phyloP scores from a whole-genome alignment of 1,140 invertebrate genomes.

The Meloidogyne floridensis region DNA sequence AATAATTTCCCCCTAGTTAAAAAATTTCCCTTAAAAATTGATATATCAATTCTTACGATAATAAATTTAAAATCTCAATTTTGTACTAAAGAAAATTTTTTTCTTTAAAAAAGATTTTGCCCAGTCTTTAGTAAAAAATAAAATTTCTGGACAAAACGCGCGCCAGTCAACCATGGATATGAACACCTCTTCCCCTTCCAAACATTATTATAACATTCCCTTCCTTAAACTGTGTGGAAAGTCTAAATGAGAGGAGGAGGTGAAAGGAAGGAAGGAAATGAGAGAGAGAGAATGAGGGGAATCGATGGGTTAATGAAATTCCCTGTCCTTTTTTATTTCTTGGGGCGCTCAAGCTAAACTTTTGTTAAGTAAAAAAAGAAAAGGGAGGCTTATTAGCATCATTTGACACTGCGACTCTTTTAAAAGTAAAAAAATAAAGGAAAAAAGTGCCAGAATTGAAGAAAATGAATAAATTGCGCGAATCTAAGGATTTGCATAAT shows the following conservation, averaged over 20 bases:
- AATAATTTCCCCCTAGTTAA: no score
- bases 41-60: no score
- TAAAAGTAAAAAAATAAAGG: no score
- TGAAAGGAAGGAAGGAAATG: no score
- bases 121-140: not conserved
- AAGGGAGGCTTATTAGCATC: slow-evolving; percentile 3
- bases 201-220: not conserved
- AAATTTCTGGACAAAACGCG: not conserved
- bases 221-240: no score
- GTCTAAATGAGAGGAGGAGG: no score
- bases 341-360: not conserved
- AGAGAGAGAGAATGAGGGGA: not conserved
- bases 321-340: not conserved
- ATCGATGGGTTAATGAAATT: not conserved
- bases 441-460: no score
- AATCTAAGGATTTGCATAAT: no score
- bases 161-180: not conserved
- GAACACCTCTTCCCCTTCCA: not conserved
- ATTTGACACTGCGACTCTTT: not conserved
- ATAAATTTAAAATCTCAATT: no score
- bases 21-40: no score
- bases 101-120: not conserved
- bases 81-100: no score
- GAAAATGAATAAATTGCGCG: no score
- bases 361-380: not conserved